Percentiles rank a stretch among this genome's conserved stretches.
phyloP scores from a whole-genome alignment of 2,113 vertebrate species.

The Phasianus colchicus region DNA sequence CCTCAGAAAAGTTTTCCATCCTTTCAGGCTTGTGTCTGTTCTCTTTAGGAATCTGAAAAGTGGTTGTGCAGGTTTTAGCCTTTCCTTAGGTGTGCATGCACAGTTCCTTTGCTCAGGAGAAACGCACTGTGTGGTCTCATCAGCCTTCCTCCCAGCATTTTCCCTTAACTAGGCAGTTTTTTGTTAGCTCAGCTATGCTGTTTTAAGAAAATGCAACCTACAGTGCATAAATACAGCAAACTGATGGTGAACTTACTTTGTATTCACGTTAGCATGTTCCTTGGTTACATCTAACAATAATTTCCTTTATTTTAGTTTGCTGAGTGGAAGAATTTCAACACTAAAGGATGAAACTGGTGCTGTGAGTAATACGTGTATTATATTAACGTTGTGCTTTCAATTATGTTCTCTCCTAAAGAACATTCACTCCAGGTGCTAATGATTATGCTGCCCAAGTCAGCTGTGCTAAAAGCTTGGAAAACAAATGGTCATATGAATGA shows the following conservation, averaged over 20 bases:
- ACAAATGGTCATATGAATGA: background rate
- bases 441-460: background rate
- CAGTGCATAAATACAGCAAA: background rate
- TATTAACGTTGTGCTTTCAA: background rate
- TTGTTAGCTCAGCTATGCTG: background rate
- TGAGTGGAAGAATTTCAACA: slow-evolving; percentile 98
- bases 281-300: slow-evolving; percentile 10
- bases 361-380: slow-evolving; percentile 83
- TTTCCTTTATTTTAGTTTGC: slow-evolving; percentile 85
- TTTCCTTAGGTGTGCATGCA: background rate
- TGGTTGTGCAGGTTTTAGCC: background rate
- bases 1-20: background rate
- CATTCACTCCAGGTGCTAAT: background rate
- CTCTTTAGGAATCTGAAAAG: background rate
- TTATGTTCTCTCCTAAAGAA: background rate
- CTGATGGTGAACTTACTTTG: background rate
- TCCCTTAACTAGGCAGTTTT: background rate
- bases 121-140: background rate
- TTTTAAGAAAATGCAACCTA: background rate
- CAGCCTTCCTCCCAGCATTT: background rate
- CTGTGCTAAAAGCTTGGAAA: background rate
- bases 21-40: background rate
- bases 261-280: background rate
- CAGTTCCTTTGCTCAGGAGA: background rate
- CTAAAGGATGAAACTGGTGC: slow-evolving; percentile 99